These are phyloP conservation scores for Pilophorus perplexus DNA, from an alignment of 2,888 invertebrate species.

Conservation along the genomic window DNA sequence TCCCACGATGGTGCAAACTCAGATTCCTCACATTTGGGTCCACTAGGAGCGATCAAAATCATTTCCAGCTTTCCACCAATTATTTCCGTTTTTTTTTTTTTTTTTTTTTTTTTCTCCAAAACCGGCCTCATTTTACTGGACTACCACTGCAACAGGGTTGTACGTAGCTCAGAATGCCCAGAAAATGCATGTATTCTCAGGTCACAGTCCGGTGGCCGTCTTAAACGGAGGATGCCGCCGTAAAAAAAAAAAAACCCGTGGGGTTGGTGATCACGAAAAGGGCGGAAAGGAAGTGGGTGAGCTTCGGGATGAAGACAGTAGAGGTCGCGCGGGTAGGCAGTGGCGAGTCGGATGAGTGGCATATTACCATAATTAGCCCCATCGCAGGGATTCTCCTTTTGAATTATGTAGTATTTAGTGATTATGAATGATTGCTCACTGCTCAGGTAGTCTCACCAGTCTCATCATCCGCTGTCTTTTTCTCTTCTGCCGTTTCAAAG, in stretches of 20 bases:
- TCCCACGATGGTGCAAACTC: too few relatives aligned
- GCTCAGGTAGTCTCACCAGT: constrained; percentile 2
- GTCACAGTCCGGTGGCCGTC: constrained; percentile 6
- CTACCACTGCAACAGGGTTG: too few relatives aligned
- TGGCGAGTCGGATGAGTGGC: background rate
- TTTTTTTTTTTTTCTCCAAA: too few relatives aligned
- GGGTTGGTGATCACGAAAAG: background rate
- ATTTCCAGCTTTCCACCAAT: too few relatives aligned
- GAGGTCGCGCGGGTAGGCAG: background rate
- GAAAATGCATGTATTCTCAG: constrained; percentile 11
- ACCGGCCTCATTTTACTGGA: too few relatives aligned
- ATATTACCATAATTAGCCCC: constrained; percentile 19
- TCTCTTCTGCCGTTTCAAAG: too few relatives aligned
- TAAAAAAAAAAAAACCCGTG: constrained; percentile 11
- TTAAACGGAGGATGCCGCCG: constrained; percentile 17
- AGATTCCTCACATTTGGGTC: too few relatives aligned
- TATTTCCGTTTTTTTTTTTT: too few relatives aligned
- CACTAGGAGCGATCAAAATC: too few relatives aligned
- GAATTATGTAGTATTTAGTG: constrained; percentile 40
- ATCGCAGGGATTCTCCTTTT: constrained; percentile 14
- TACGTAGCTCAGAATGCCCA: too few relatives aligned
- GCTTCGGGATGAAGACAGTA: constrained; percentile 2
- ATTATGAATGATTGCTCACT: constrained; percentile 38
- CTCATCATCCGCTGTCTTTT: constrained; percentile 1
- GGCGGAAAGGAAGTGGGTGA: constrained; percentile 13